Evolutionary conservation across 2,888 invertebrate species (phyloP).

Genomic region (Athalia rosae): DNA sequence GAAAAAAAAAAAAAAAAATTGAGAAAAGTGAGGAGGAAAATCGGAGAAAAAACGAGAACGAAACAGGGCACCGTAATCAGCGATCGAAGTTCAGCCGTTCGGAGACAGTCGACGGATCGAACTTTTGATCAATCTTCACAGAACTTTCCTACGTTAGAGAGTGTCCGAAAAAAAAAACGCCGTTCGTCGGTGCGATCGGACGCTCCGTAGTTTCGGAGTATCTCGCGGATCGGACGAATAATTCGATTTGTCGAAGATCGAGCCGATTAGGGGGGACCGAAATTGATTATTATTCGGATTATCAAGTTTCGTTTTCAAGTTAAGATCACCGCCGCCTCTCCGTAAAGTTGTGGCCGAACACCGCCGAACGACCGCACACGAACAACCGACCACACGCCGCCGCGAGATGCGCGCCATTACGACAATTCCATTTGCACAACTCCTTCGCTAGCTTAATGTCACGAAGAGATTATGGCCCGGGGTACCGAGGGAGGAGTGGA

Average conservation of each 20-base stretch:
- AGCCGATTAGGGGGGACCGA: no score
- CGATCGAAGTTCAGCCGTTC: no score
- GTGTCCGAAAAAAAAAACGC: neutral
- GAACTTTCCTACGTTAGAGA: neutral
- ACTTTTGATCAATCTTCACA: slow-evolving; percentile 46
- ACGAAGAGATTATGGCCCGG: neutral
- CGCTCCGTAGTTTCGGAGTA: no score
- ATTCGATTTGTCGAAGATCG: neutral
- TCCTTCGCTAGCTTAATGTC: slow-evolving; percentile 22
- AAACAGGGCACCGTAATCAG: neutral
- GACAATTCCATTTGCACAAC: slow-evolving; percentile 34
- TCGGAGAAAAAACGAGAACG: slow-evolving; percentile 25
- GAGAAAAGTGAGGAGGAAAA: slow-evolving; percentile 21
- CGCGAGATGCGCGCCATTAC: slow-evolving; percentile 42
- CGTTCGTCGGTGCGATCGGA: neutral
- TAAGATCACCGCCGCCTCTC: slow-evolving; percentile 6
- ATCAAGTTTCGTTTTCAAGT: slow-evolving; percentile 15
- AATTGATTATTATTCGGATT: no score
- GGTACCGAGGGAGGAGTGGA: neutral
- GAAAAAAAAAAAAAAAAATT: slow-evolving; percentile 46
- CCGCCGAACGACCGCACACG: slow-evolving; percentile 26
- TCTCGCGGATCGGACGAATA: no score
- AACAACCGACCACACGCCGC: slow-evolving; percentile 41
- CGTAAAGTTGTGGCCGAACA: neutral
- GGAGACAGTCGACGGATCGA: neutral